These are phyloP conservation scores for Ptiloglossa arizonensis DNA, from an alignment of 1,140 invertebrate genomes.

Conservation along the genomic window DNA sequence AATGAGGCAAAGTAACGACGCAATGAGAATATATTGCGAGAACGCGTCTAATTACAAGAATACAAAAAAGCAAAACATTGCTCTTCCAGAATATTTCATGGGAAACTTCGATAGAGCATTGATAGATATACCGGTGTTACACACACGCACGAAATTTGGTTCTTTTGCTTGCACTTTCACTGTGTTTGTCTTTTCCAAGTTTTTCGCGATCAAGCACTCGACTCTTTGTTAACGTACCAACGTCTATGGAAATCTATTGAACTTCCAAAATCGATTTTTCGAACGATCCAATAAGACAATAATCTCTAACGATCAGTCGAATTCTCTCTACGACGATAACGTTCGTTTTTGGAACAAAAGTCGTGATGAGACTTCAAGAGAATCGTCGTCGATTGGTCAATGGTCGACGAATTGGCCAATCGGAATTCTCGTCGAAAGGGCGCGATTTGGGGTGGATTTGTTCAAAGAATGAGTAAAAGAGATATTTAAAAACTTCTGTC, in stretches of 20 bases:
- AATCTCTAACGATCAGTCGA: neutral
- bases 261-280: too few relatives aligned
- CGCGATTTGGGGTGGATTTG: constrained; percentile 30
- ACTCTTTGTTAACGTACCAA: neutral
- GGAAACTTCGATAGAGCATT: constrained; percentile 7
- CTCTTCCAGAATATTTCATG: neutral
- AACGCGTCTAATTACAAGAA: neutral
- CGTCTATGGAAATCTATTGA: neutral
- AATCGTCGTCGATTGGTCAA: constrained; percentile 5
- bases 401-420: constrained; percentile 17
- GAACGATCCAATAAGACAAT: neutral
- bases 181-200: neutral
- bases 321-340: neutral
- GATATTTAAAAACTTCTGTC: neutral
- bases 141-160: constrained; percentile 4
- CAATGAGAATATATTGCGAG: neutral
- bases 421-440: constrained; percentile 23
- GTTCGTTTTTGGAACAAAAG: neutral
- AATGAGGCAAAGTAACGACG: neutral
- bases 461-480: constrained; percentile 4
- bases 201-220: neutral
- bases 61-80: neutral
- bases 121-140: constrained; percentile 2
- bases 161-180: constrained; percentile 21
- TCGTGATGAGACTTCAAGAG: neutral